Base-by-base conservation (phyloP, 2,888 invertebrate genomes). In the Anthoptus insignis region DNA sequence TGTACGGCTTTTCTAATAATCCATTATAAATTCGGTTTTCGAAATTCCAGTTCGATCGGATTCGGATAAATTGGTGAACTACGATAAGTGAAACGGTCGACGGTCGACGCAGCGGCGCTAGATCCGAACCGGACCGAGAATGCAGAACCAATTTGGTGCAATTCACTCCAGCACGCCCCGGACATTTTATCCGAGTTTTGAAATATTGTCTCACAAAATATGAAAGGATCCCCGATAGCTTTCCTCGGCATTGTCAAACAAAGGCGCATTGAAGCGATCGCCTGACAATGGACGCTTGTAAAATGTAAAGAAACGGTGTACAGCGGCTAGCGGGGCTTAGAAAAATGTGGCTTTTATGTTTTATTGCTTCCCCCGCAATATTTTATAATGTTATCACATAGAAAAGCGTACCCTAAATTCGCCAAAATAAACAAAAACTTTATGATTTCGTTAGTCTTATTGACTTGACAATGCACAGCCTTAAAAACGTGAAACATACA, bases 141-240 rank as follows among this genome's bases (percentile, higher is more conserved):
- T 61, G 47, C 61, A 54, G 54, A 61, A 54, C 61, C 24, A 61
- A 54, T 61, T 54, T 47, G 34, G 54, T 54, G 54, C 47, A 54
- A 45, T 61, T 61, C 59, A 24, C 61, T 54, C 22, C 47, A 45
- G 54, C 61, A 56, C 47, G 54, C 61, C 54, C 9, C 45, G 19
- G 27, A 56, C 37, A 63, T 63, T 61, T 21, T n/a, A 1, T 9
- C 16, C 34, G 42, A 16, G 32, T 56, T 56, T 63, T 37, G 61
- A 56, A 63, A 56, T 63, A 63, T 49, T 61, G 14, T 49, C 61
- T 49, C 37, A 47, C 54, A 47, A 56, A 63, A 63, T 63, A 37
- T 63, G 60, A 63, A 50, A 49, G 49, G 56, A 56, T 47, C 53
- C 54, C 45, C 24, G 47, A 63, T 47, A 50, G 42, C 60, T 53